Evolutionary conservation across 2,888 invertebrate genomes (phyloP), one percentile per base, ranked within the genome.

Genomic region (Teleogryllus oceanicus): DNA sequence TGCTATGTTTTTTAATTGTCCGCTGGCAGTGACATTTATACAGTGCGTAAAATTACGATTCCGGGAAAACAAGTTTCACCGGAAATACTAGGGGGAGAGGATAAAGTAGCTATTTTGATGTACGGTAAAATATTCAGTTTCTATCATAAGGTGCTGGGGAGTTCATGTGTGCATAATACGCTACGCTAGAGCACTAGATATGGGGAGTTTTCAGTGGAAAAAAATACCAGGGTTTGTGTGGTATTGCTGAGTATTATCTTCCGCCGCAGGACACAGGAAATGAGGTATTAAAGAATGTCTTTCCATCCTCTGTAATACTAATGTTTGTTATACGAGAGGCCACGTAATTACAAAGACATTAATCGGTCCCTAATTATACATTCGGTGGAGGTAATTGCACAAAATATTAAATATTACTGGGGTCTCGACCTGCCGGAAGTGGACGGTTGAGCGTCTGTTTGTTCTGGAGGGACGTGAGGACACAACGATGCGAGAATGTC

Each of bases 301-400:
- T 62, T 62, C 62, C 62, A n/a, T 62, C 16, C 62, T 18, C n/a
- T 37, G 13, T 62, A 62, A 62, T 62, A 18, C 16, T 62, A 62
- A 62, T 62, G 62, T 62, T 62, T 62, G 62, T 62, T 62, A 62
- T 62, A 62, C 62, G 62, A 62, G 62, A 18, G n/a, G 62, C 62
- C 62, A 16, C 16, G 62, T n/a, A 62, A 62, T 62, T 62, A 62
- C 62, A 62, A 62, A 62, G 62, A 62, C 62, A 62, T 62, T 62
- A 62, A 62, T 62, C 62, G 62, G n/a, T 62, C 13, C 62, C 16
- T 62, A 62, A 62, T 62, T 62, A 62, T 62, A 62, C n/a, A 62
- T 62, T 62, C 62, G 16, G 13, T 12, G 16, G 16, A 62, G 16
- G 62, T 62, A 62, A 62, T 62, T 18, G n/a, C 62, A 62, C n/a